Evolutionary conservation across 2,113 vertebrate genomes (phyloP), one percentile per base, ranked within the genome.

Genomic region (Oxyruncus cristatus): DNA sequence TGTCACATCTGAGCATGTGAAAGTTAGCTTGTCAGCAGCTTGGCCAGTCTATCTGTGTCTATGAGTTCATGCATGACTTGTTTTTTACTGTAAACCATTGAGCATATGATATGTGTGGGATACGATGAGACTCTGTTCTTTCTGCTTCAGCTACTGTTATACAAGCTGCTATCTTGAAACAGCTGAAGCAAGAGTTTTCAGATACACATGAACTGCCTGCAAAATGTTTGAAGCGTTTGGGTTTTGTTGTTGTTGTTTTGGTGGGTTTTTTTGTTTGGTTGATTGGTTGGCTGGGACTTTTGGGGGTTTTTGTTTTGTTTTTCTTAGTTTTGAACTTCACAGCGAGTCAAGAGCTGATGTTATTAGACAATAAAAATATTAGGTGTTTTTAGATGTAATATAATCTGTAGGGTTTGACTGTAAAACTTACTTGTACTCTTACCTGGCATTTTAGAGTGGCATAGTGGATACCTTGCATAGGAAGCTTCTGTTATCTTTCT

Each of bases 141-240:
- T 95, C 94, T 93, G 96, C 94, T 95, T 96, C 96, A 92, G 21
- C 47, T 93, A 35, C 76, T 74, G 33, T 67, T 91, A 81, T 20
- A 59, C 49, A 91, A 0, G 67, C 73, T 66, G 19, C 35, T 68
- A 33, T 26, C 44, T 55, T 46, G 47, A 70, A 96, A 75, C n/a
- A 89, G 89, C 79, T 89, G 80, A 95, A 77, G 21, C 53, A 76
- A 80, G 74, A 56, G 33, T 52, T 96, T 91, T 87, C 47, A 86
- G 30, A 66, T 10, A 56, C 24, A 88, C 47, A 70, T 18, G 74
- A 62, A 72, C 8, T 35, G 44, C 9, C 28, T 81, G 63, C 22
- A 90, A 89, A 84, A 87, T 61, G 18, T 59, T 65, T 85, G 30
- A 85, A 75, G 47, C 4, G 3, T 24, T 72, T 49, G 8, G 11